phyloP scores from a whole-genome alignment of 2,113 vertebrate genomes.

The Pao palembangensis region DNA sequence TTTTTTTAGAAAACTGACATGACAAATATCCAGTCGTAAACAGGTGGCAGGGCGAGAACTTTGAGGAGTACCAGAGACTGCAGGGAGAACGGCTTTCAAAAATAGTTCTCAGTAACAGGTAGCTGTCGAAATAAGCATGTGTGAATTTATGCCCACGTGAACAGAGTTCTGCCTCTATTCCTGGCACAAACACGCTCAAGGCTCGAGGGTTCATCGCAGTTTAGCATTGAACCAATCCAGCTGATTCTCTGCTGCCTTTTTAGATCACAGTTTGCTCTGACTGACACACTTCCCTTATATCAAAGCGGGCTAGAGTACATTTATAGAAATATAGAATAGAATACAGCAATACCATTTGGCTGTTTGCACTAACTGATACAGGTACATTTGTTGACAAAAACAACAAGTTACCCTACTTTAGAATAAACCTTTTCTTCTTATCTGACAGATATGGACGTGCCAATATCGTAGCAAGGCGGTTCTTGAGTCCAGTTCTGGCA shows the following conservation, averaged over 20 bases:
- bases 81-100: not conserved
- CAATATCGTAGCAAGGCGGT: no score
- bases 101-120: not conserved
- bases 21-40: slow-evolving; percentile 1
- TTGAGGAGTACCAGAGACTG: slow-evolving; percentile 5
- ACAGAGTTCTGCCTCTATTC: not conserved
- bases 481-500: no score
- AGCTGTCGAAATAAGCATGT: not conserved
- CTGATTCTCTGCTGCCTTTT: not conserved
- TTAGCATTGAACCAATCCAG: slow-evolving; percentile 9
- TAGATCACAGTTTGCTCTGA: no score
- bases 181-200: slow-evolving; percentile 4
- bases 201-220: slow-evolving; percentile 7
- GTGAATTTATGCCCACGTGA: slow-evolving; percentile 8
- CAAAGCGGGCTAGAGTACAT: no score
- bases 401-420: no score
- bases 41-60: slow-evolving; percentile 34
- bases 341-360: no score
- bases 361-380: no score
- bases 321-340: no score
- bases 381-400: no score
- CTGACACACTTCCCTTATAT: no score
- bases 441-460: no score
- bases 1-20: slow-evolving; percentile 23
- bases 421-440: no score